These are phyloP conservation scores for Denticeps clupeoides DNA, from an alignment of 2,797 vertebrate genomes.

Conservation along the genomic window DNA sequence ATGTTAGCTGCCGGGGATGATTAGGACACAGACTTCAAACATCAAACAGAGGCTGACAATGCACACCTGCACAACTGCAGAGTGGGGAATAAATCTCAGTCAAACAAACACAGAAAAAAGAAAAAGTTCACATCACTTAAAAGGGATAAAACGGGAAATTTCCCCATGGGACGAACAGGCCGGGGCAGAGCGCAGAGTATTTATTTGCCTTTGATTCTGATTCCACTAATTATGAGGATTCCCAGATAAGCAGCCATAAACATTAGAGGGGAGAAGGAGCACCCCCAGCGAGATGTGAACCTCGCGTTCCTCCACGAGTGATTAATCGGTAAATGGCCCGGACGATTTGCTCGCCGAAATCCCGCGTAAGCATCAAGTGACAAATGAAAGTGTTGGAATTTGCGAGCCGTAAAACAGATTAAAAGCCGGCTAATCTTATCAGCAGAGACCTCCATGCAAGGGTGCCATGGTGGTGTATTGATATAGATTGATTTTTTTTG, in stretches of 20 bases:
- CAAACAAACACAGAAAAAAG: constrained; percentile 47
- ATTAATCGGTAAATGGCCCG: constrained; percentile 47
- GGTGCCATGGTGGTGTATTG: not conserved
- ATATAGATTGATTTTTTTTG: constrained; percentile 4
- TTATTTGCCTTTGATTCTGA: constrained; percentile 42
- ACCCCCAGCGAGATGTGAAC: constrained; percentile 41
- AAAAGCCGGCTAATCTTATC: constrained; percentile 30
- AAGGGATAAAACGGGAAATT: constrained; percentile 45
- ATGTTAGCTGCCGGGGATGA: not conserved
- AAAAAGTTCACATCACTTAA: constrained; percentile 41
- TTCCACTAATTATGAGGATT: constrained; percentile 48
- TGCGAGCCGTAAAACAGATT: constrained; percentile 39
- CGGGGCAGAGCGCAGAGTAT: constrained; percentile 39
- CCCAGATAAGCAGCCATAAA: constrained; percentile 43
- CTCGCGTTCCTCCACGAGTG: constrained; percentile 16
- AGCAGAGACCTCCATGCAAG: constrained; percentile 11
- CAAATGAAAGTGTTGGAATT: constrained; percentile 43
- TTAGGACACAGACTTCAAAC: not conserved
- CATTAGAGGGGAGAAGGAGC: constrained; percentile 31
- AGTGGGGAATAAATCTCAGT: constrained; percentile 40
- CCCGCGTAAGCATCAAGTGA: constrained; percentile 37
- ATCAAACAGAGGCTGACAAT: not conserved
- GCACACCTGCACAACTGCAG: constrained; percentile 13
- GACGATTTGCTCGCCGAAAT: constrained; percentile 31
- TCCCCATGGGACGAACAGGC: constrained; percentile 47